Evolutionary conservation across 2,888 invertebrate genomes (phyloP), one percentile per base, ranked within the genome.

Genomic region (Hipparchia semele): DNA sequence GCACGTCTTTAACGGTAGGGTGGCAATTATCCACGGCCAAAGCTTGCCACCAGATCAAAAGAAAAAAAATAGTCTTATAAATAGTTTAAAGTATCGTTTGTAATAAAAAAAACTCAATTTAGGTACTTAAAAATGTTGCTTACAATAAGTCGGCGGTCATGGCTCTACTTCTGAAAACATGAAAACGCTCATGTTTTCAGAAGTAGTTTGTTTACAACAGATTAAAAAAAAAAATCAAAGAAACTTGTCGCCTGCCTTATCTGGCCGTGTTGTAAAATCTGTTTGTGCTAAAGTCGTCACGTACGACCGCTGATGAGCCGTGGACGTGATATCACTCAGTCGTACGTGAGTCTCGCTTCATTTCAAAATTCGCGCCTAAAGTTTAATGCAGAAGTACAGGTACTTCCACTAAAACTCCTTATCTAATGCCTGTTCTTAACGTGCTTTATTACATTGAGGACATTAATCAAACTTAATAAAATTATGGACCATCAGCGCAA

Each of bases 271-370:
- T 88, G 84, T 86, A 87, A 89, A 93, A 94, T 93, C 94, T 92
- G 94, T 92, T 92, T 91, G 91, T 86, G 86, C 86, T 90, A 90
- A 91, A 94, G 91, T 91, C 92, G 93, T 93, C 93, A 94, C 93
- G 93, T 90, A 88, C 94, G 85, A 80, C 88, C 90, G 86, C 90
- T 94, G 93, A 94, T 94, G 94, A 94, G 93, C 87, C 87, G 87
- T 86, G 88, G 92, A 92, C 94, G 93, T 94, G 94, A 90, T 92
- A 93, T 93, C 92, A 92, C 93, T 92, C 90, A 90, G 85, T 91
- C 79, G 89, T 87, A 93, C 93, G 93, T 94, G 93, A 90, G 87
- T 86, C 86, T 82, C 85, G 84, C 86, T 90, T 92, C 90, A 90
- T 77, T 76, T 77, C 77, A 84, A 86, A 87, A 86, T 84, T 84